A percentile compares a stretch with the other conserved stretches of the same genome.
phyloP scores from a whole-genome alignment of 2,888 invertebrate genomes.

The Camponotus fellah region DNA sequence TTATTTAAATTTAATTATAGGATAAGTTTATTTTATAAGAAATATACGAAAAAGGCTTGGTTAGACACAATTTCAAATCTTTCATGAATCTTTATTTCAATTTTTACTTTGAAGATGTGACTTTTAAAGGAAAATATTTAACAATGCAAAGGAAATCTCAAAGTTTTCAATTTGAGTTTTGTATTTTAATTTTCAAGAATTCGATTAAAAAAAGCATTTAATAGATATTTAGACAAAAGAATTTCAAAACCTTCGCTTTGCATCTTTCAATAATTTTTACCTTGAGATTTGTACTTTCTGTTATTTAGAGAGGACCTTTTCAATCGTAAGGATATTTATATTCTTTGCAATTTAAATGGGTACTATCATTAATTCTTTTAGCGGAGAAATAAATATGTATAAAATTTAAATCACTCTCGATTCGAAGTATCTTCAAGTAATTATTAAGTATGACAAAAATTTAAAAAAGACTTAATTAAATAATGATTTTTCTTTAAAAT shows the following conservation, averaged over 20 bases:
- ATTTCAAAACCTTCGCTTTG: neutral
- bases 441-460: constrained; percentile 28
- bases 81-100: neutral
- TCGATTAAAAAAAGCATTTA: neutral
- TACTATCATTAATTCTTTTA: constrained; percentile 22
- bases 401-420: constrained; percentile 8
- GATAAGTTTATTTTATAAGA: neutral
- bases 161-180: neutral
- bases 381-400: neutral
- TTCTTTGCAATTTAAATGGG: constrained; percentile 21
- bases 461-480: constrained; percentile 31
- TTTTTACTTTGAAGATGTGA: neutral
- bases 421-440: neutral
- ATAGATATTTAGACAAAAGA: neutral
- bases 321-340: neutral
- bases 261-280: constrained; percentile 22
- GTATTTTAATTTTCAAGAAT: neutral
- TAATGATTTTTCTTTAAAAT: neutral
- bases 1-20: neutral
- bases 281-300: constrained; percentile 3
- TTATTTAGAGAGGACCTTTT: neutral
- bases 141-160: neutral
- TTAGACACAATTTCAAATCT: neutral
- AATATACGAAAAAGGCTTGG: neutral
- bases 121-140: neutral